Evolutionary conservation across 2,888 invertebrate genomes (phyloP), one percentile per base, ranked within the genome.

Genomic region (Caenorhabditis angaria): DNA sequence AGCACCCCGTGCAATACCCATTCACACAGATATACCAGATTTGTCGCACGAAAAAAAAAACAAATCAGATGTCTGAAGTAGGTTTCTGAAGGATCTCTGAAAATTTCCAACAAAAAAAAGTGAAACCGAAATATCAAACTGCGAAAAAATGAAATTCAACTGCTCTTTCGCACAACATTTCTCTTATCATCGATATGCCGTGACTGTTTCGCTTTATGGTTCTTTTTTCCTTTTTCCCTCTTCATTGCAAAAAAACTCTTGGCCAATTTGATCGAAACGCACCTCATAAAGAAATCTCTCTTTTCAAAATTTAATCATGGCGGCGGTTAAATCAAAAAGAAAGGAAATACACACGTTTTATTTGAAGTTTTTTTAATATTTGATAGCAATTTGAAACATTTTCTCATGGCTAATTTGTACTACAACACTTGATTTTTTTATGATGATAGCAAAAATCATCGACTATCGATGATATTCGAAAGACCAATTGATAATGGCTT

Each of bases 141-240:
- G 25, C 25, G 41, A 41, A 47, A n/a, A 64, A 68, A 67, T 72
- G 72, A 67, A 58, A 65, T 68, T 72, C 72, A 55, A 67, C 48
- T 62, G 67, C 72, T 64, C 67, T 67, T 66, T 72, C n/a, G n/a
- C 65, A 67, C 68, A 64, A 65, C 72, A 58, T 61, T 65, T 64
- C 58, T 57, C 32, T 57, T 58, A 60, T 60, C 57, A 59, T 61
- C 67, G 65, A 67, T 68, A 41, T 41, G 41, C 41, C 41, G 41
- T 41, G 41, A 41, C 41, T 41, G 14, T 65, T 65, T 65, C 67
- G 18, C 71, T 71, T 71, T 71, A 71, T 71, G 66, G 64, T 65
- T 71, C 63, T 71, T 70, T 65, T 71, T 47, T 54, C 8, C 24
- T 54, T 27, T 54, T 18, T 10, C 27, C 12, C 27, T 54, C 54